Evolutionary conservation across 2,888 invertebrate genomes (phyloP), one percentile per base, ranked within the genome.

Genomic region (Drosophila infuscata): DNA sequence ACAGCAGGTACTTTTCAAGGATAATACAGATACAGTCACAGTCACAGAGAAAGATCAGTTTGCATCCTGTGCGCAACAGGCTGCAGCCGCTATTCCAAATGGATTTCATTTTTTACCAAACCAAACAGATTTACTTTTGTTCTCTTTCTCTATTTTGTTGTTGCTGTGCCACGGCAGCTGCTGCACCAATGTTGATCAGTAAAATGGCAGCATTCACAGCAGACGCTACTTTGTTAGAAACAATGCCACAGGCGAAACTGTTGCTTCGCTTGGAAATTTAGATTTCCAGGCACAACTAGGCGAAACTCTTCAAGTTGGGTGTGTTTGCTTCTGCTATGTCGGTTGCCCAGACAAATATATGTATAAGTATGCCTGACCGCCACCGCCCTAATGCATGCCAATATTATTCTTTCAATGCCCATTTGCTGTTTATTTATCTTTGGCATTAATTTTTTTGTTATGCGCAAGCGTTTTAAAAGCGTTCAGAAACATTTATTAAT

Each of bases 121-220:
- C 79, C 73, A 84, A 70, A 80, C 35, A 88, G 90, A 89, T 86
- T 89, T 89, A 78, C 51, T 89, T 84, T 87, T 79, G 79, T 60
- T 78, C 51, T 70, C 60, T 65, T 53, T 68, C 51, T 49, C 54
- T 54, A 15, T 30, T 33, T 62, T 62, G 52, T 57, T 72, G 59
- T 67, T 64, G 68, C 43, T 59, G 54, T 68, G 85, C 81, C 48
- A 58, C 53, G 35, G 12, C 53, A 76, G 84, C 89, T 68, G 84
- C 82, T 53, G 60, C 60, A 38, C 11, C 51, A 35, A 5, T 36
- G 38, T 30, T 36, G 30, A 36, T 49, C 52, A 30, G 29, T 32
- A 88, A 89, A 89, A 89, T 88, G 85, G 90, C 70, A 36, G 66
- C 82, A 82, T 82, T 89, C 82, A 88, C 79, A 77, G 70, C 85